Conservation (phyloP, 2,797 vertebrate genomes). For the Thalassophryne amazonica region DNA sequence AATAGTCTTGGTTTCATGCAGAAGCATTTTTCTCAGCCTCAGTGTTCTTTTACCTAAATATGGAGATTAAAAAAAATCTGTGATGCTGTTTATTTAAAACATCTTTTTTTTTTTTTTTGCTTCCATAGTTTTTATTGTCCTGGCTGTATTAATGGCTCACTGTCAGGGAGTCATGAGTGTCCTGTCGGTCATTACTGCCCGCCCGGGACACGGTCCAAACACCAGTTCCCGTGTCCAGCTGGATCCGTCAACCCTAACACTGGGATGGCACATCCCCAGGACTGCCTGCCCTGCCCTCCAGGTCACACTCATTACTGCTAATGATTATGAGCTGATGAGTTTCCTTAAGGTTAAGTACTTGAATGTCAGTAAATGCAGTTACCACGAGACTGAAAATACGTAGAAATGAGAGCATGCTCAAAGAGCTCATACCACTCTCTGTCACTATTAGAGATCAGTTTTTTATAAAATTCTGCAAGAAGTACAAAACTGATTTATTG, state of each 20-base stretch:
- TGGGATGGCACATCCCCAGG: constrained; percentile 62
- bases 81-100: no score
- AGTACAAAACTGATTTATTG: no score
- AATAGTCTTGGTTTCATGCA: neutral
- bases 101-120: constrained; percentile 26
- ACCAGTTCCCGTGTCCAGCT: constrained; percentile 85
- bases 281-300: constrained; percentile 85
- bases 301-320: constrained; percentile 69
- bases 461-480: no score
- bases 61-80: no score
- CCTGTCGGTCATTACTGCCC: constrained; percentile 89
- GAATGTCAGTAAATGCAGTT: neutral
- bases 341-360: constrained; percentile 12
- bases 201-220: constrained; percentile 71
- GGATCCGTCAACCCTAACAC: constrained; percentile 83
- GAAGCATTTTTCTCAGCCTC: neutral
- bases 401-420: no score
- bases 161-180: constrained; percentile 73
- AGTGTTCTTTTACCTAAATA: no score
- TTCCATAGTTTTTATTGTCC: constrained; percentile 86
- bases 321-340: constrained; percentile 4
- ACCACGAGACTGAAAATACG: no score
- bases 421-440: no score
- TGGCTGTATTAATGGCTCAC: constrained; percentile 73
- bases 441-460: no score